phyloP scores from a whole-genome alignment of 1,140 invertebrate genomes.

The Cydia splendana region DNA sequence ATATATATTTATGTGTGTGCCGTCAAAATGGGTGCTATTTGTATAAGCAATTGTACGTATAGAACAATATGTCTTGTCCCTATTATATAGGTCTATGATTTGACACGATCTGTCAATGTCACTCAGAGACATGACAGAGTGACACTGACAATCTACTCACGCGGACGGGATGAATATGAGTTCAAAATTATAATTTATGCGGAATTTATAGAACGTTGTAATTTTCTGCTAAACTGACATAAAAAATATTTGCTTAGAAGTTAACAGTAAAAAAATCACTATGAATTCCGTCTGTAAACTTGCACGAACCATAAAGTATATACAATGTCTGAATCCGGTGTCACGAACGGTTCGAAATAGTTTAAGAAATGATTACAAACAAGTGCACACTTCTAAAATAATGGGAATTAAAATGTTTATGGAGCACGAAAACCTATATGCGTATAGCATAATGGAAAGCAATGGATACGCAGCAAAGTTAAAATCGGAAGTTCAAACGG shows the following conservation, averaged over 20 bases:
- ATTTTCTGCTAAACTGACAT: neutral
- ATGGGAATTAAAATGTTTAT: constrained; percentile 58
- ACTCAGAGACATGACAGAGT: too few species aligned
- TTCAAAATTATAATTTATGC: too few species aligned
- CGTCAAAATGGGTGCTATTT: too few species aligned
- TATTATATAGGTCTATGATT: too few species aligned
- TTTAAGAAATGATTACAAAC: constrained; percentile 36
- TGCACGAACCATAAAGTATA: constrained; percentile 34
- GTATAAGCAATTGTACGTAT: too few species aligned
- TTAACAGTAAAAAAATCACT: neutral
- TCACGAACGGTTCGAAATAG: constrained; percentile 28
- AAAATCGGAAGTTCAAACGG: constrained; percentile 36
- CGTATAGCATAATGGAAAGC: constrained; percentile 64
- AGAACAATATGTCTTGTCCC: too few species aligned
- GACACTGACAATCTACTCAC: too few species aligned
- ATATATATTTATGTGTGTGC: too few species aligned
- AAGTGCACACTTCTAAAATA: constrained; percentile 42
- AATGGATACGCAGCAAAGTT: constrained; percentile 57
- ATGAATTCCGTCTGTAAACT: constrained; percentile 36
- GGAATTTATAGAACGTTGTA: neutral
- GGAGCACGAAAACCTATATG: constrained; percentile 70
- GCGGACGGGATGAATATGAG: too few species aligned
- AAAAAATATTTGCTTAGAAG: neutral
- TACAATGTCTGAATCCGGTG: constrained; percentile 36
- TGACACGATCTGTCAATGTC: too few species aligned